Percentiles rank a stretch among this genome's conserved stretches.
Evolutionary conservation across 2,113 vertebrate genomes (phyloP).

Genomic region (Pangasianodon hypophthalmus): DNA sequence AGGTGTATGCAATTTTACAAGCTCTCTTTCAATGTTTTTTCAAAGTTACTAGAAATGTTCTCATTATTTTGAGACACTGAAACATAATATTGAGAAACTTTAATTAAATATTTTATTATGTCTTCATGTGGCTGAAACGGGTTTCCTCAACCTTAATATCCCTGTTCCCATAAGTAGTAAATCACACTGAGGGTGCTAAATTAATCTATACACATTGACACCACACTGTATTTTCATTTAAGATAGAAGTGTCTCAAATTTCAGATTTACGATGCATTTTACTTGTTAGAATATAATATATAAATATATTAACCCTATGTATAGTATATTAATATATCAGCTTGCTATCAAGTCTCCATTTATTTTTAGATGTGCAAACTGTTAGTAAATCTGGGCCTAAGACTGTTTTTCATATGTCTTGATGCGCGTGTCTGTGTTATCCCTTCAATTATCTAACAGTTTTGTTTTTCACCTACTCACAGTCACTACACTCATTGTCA

Average conservation of each 20-base stretch:
- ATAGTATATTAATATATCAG: not conserved
- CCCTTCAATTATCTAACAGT: conserved; percentile 27
- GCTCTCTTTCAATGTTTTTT: not conserved
- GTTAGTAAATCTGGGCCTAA: not conserved
- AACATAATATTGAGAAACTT: not conserved
- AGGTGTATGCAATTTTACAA: not conserved
- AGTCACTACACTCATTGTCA: conserved; percentile 33
- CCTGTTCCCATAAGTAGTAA: not conserved
- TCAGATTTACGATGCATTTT: no score
- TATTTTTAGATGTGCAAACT: not conserved
- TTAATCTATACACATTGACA: not conserved
- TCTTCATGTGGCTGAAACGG: not conserved
- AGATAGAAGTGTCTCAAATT: not conserved
- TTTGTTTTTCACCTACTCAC: conserved; percentile 34
- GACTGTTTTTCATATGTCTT: conserved; percentile 6
- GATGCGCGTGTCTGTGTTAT: conserved; percentile 39
- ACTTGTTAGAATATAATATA: no score
- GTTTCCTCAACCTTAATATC: not conserved
- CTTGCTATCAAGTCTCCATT: not conserved
- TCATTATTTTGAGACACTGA: not conserved
- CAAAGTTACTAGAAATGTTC: not conserved
- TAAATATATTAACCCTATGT: no score
- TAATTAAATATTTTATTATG: not conserved
- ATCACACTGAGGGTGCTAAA: not conserved
- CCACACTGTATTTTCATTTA: not conserved